Conservation (phyloP, 2,888 invertebrate species). For the Tipula lateralis region DNA sequence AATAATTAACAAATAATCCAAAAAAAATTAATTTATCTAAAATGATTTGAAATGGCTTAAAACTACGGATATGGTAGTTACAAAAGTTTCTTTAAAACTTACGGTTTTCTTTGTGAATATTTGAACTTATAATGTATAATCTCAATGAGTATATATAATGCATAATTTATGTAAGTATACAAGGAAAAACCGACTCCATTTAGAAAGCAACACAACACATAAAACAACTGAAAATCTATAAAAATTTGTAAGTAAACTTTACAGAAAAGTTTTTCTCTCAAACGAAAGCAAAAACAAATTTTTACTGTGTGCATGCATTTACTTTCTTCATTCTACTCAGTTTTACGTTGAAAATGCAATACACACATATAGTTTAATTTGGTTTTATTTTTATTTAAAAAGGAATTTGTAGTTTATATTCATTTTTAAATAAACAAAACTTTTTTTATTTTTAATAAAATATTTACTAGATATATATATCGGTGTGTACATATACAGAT, state of each 20-base stretch:
- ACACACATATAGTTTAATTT: background rate
- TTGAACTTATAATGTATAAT: background rate
- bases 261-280: background rate
- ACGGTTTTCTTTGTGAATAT: background rate
- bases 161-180: no score
- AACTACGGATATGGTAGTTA: background rate
- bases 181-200: background rate
- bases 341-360: background rate
- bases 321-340: background rate
- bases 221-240: background rate
- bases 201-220: background rate
- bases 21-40: background rate
- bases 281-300: background rate
- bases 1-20: background rate
- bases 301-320: background rate
- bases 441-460: slow-evolving; percentile 5
- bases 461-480: background rate
- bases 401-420: slow-evolving; percentile 19
- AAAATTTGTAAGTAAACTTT: slow-evolving; percentile 16
- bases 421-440: slow-evolving; percentile 1
- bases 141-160: background rate
- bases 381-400: slow-evolving; percentile 19
- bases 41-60: background rate
- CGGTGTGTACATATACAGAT: background rate
- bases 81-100: background rate